Percentiles rank a stretch among this genome's conserved stretches.
Evolutionary conservation across 2,797 vertebrate species (phyloP).

Genomic region (Erpetoichthys calabaricus): DNA sequence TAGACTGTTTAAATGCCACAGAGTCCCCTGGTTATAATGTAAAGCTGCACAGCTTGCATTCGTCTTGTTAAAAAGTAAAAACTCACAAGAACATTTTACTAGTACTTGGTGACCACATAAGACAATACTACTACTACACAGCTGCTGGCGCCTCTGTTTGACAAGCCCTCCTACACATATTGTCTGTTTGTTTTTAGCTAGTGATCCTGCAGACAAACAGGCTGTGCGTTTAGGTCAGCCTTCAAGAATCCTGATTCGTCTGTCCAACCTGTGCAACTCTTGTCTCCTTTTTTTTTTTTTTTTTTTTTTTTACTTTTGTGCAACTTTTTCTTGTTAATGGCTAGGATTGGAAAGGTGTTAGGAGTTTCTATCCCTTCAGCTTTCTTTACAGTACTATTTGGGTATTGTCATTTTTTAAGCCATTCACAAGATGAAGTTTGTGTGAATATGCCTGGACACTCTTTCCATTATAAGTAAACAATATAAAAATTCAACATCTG

Average conservation of each 20-base stretch:
- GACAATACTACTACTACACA: slow-evolving; percentile 14
- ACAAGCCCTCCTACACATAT: too few species aligned
- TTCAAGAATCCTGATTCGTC: too few species aligned
- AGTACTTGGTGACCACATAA: slow-evolving; percentile 27
- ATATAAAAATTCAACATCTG: slow-evolving; percentile 52
- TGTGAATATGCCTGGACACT: slow-evolving; percentile 39
- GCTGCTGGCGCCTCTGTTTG: slow-evolving; percentile 10
- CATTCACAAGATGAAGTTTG: slow-evolving; percentile 26
- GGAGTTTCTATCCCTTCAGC: slow-evolving; percentile 52
- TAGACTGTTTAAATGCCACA: slow-evolving; percentile 98
- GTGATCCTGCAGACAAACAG: too few species aligned
- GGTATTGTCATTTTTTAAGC: slow-evolving; percentile 38
- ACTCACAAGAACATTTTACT: slow-evolving; percentile 36
- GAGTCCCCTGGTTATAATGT: slow-evolving; percentile 96
- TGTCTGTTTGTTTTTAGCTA: too few species aligned
- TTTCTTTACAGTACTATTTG: slow-evolving; percentile 73
- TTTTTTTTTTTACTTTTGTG: too few species aligned
- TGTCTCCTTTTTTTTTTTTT: too few species aligned
- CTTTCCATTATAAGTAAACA: slow-evolving; percentile 50
- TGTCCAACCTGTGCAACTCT: too few species aligned
- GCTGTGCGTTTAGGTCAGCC: too few species aligned
- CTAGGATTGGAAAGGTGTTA: slow-evolving; percentile 40
- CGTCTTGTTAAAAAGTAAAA: slow-evolving; percentile 55
- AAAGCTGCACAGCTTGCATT: slow-evolving; percentile 96
- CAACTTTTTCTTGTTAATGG: slow-evolving; percentile 15